Percentiles rank a stretch among this genome's conserved stretches.
These are phyloP conservation scores for Siniperca scherzeri DNA, from an alignment of 2,797 vertebrate genomes.

Conservation along the genomic window DNA sequence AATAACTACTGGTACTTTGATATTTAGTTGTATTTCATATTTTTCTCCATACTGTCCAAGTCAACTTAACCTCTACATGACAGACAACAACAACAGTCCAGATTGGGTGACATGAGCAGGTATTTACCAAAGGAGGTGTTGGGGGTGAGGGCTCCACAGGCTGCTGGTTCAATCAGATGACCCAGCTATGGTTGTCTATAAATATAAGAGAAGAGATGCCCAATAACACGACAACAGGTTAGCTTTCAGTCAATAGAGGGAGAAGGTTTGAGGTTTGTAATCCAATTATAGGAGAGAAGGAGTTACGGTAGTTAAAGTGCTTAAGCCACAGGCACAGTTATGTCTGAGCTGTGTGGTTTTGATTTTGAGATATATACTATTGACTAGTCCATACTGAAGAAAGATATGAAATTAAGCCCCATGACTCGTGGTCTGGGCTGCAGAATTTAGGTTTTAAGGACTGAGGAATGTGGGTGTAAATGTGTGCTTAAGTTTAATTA, in stretches of 20 bases:
- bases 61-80: neutral
- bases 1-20: neutral
- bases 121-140: slow-evolving; percentile 66
- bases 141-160: slow-evolving; percentile 43
- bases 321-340: neutral
- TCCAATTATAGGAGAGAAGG: neutral
- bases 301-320: neutral
- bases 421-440: neutral
- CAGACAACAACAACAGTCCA: slow-evolving; percentile 16
- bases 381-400: neutral
- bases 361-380: neutral
- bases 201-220: slow-evolving; percentile 33
- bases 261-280: slow-evolving; percentile 18
- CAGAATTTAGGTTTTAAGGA: neutral
- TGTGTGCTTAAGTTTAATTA: neutral
- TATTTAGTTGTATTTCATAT: neutral
- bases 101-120: slow-evolving; percentile 12
- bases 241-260: slow-evolving; percentile 33
- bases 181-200: slow-evolving; percentile 72
- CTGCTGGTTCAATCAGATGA: slow-evolving; percentile 33
- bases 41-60: slow-evolving; percentile 1
- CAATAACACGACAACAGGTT: slow-evolving; percentile 26
- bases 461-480: neutral
- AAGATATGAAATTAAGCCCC: neutral
- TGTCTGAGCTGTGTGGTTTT: neutral